phyloP scores from a whole-genome alignment of 2,113 vertebrate species.

The Nymphicus hollandicus region DNA sequence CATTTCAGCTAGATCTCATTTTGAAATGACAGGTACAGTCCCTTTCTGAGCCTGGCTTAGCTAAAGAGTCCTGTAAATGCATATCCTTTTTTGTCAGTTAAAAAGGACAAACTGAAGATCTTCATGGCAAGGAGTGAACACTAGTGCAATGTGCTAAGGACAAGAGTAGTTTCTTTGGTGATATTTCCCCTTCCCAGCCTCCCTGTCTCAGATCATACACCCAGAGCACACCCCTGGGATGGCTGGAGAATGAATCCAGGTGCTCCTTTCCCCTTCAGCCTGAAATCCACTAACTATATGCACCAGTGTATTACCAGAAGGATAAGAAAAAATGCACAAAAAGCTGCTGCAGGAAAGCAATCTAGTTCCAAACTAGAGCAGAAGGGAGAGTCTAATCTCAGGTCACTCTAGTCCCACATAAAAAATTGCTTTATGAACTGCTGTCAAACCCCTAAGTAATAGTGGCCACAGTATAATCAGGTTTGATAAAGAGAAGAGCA shows the following conservation, averaged over 20 bases:
- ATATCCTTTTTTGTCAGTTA: background rate
- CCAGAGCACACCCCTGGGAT: background rate
- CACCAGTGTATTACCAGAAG: background rate
- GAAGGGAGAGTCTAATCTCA: background rate
- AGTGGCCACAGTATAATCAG: background rate
- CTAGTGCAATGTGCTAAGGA: background rate
- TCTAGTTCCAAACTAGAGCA: background rate
- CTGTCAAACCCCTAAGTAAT: background rate
- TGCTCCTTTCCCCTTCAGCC: background rate
- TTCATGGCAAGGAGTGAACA: background rate
- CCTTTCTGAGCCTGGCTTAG: background rate
- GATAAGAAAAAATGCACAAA: background rate
- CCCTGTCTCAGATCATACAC: background rate
- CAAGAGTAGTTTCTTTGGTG: background rate
- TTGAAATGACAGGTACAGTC: background rate
- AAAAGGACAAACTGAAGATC: background rate
- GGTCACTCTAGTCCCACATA: background rate
- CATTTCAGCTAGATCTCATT: background rate
- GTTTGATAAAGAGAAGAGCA: background rate
- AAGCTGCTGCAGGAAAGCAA: background rate
- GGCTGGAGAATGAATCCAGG: background rate
- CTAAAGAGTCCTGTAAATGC: background rate
- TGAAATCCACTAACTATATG: conserved; percentile 16
- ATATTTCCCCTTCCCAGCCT: background rate
- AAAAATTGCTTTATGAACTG: conserved; percentile 9